Evolutionary conservation across 2,888 invertebrate species (phyloP).

Genomic region (Octonoba sinensis): DNA sequence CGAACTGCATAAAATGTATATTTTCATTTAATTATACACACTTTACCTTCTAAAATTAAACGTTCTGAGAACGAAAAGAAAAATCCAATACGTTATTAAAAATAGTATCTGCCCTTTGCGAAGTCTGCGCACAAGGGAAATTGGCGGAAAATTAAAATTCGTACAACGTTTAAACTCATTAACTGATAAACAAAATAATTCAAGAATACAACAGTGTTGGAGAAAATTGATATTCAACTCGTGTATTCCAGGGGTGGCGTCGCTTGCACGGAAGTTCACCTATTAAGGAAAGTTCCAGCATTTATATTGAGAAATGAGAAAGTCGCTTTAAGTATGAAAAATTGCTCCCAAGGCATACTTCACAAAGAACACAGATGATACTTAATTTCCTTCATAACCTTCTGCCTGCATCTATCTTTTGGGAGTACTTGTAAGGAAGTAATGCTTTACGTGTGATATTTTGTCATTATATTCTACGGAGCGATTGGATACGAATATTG

Average conservation of each 20-base stretch:
- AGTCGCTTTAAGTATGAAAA: constrained; percentile 32
- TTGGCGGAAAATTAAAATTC: constrained; percentile 15
- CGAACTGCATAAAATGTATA: no score
- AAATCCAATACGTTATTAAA: no score
- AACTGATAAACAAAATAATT: constrained; percentile 29
- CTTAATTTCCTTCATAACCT: no score
- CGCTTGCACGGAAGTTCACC: not conserved
- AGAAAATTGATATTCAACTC: constrained; percentile 21
- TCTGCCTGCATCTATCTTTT: no score
- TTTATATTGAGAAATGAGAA: not conserved
- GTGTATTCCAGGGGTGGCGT: not conserved
- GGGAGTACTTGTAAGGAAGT: no score
- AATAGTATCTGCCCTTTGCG: not conserved
- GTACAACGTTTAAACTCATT: constrained; percentile 9
- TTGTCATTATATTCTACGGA: no score
- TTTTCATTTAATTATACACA: no score
- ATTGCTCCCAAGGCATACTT: not conserved
- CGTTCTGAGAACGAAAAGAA: no score
- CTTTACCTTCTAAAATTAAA: no score
- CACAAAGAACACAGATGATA: no score
- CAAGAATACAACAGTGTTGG: not conserved
- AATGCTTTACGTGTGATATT: no score
- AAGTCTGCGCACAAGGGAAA: constrained; percentile 7
- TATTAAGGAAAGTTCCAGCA: not conserved
- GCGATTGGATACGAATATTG: no score